Evolutionary conservation across 2,888 invertebrate species (phyloP), one percentile per base, ranked within the genome.

Genomic region (Patella depressa): DNA sequence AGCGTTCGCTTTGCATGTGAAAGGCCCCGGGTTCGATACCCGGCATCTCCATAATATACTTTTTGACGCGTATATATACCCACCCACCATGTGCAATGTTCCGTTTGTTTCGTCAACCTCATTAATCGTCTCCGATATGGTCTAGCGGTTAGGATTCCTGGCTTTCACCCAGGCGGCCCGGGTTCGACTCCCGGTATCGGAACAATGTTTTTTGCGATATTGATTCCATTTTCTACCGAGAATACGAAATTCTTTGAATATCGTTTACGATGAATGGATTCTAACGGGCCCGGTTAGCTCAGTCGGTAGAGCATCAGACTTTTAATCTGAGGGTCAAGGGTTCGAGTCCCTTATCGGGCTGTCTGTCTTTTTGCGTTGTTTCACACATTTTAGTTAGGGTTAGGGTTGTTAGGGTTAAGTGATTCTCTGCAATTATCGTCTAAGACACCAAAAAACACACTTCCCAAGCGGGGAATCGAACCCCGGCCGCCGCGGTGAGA

Each of bases 301-400:
- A 76, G 79, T 79, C 79, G 79, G 77, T 79, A 77, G 79, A 79
- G 79, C 79, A 79, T 79, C 79, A 79, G 79, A 79, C 79, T 79
- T 79, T 79, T 79, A 79, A 79, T 79, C 79, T 79, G 79, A 79
- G 79, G 77, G 79, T 79, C 79, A 79, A 77, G 79, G 79, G 77
- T 79, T 79, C 79, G 72, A 79, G 79, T 79, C 79, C 79, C 79
- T 77, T 80, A 59, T 59, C 59, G 59, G 59, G 59, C 59, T 59
- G 34, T 34, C 34, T 34, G 34, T 4, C 4, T 34, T 34, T 34
- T 34, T 34, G 34, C 34, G 4, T 7, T 34, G 7, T 34, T 34
- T 34, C 4, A 34, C 7, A 0, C 34, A 34, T 5, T 34, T 34
- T 34, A 34, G 34, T 5, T 4, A 34, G 34, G 4, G 34, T 34